Conservation (phyloP, 2,888 invertebrate genomes). For the Noctuana brunneofusca region DNA sequence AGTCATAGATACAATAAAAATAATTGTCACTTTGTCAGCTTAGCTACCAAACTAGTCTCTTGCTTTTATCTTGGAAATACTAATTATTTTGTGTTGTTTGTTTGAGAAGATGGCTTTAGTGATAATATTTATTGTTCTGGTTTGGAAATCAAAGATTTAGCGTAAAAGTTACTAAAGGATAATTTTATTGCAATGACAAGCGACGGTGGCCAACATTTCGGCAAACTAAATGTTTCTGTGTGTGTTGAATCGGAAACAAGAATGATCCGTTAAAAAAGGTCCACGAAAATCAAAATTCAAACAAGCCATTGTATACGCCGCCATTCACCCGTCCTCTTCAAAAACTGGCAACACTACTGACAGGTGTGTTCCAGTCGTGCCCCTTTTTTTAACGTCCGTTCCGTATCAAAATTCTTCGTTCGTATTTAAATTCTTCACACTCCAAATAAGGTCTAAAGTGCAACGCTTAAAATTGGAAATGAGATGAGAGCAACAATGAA, state of each 20-base stretch:
- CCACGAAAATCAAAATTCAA: constrained; percentile 59
- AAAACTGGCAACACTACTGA: constrained; percentile 81
- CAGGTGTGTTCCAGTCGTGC: constrained; percentile 82
- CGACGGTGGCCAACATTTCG: constrained; percentile 4
- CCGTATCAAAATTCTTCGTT: constrained; percentile 48
- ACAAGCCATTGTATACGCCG: constrained; percentile 63
- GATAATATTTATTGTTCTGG: no score
- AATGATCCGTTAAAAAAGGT: constrained; percentile 42
- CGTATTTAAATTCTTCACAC: constrained; percentile 40
- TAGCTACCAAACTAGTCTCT: no score
- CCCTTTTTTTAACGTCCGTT: constrained; percentile 82
- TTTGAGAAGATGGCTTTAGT: no score
- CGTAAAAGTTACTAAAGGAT: background rate
- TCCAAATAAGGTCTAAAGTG: constrained; percentile 46
- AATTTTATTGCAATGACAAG: background rate
- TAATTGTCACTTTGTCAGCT: no score
- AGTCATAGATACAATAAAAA: no score
- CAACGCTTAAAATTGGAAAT: constrained; percentile 43
- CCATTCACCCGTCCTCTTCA: constrained; percentile 78
- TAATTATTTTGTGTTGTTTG: no score
- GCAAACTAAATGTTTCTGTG: constrained; percentile 26
- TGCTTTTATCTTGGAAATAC: no score
- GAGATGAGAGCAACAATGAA: constrained; percentile 76
- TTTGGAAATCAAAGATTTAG: no score
- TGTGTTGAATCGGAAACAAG: constrained; percentile 20